phyloP scores from a whole-genome alignment of 1,140 invertebrate genomes.

The Aphelinus atriplicis region DNA sequence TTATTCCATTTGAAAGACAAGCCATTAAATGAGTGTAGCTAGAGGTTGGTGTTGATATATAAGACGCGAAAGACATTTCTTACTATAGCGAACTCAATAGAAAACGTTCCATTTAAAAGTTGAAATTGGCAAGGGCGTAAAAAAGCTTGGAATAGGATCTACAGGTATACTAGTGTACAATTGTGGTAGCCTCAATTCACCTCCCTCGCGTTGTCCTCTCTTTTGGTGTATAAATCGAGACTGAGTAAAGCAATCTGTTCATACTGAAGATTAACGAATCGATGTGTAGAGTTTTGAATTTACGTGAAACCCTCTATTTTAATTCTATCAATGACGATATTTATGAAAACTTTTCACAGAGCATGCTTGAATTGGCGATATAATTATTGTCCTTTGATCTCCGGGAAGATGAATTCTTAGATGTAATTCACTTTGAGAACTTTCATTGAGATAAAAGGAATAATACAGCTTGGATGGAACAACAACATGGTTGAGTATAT shows the following conservation, averaged over 20 bases:
- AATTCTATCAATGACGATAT: too few relatives aligned
- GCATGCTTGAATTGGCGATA: too few relatives aligned
- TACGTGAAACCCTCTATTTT: neutral
- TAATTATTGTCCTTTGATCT: too few relatives aligned
- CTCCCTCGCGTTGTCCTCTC: neutral
- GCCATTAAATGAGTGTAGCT: conserved; percentile 16
- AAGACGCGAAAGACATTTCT: conserved; percentile 15
- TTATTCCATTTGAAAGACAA: neutral
- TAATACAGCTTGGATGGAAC: too few relatives aligned
- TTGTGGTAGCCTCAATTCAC: conserved; percentile 2
- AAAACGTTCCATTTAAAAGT: conserved; percentile 30
- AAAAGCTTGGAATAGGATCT: neutral
- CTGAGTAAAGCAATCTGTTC: conserved; percentile 7
- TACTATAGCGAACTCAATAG: conserved; percentile 6
- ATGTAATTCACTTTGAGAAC: too few relatives aligned
- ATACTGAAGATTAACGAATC: neutral
- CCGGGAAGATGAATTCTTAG: too few relatives aligned
- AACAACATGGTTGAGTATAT: too few relatives aligned
- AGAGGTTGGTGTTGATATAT: conserved; percentile 3
- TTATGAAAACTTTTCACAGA: too few relatives aligned
- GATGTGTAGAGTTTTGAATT: conserved; percentile 10
- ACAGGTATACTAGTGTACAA: conserved; percentile 9
- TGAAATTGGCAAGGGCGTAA: conserved; percentile 37
- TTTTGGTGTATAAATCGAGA: too few relatives aligned
- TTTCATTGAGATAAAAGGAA: too few relatives aligned